Evolutionary conservation across 2,113 vertebrate species (phyloP).

Genomic region (Baryphthengus martii): DNA sequence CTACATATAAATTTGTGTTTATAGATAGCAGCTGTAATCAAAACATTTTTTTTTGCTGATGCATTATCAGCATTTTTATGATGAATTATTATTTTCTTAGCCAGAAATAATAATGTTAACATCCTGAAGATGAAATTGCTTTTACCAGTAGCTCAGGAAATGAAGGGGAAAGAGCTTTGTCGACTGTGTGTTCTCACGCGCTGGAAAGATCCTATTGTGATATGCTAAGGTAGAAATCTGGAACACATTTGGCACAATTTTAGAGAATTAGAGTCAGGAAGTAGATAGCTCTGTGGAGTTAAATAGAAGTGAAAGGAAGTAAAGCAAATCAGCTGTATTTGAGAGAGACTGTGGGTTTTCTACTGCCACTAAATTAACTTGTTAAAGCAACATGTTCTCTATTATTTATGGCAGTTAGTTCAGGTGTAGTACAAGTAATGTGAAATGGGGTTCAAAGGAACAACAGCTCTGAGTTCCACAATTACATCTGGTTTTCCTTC

Average conservation of each 20-base stretch:
- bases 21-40: not conserved
- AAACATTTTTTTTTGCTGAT: not conserved
- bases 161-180: conserved; percentile 27
- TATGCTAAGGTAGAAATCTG: not conserved
- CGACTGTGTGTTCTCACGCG: not conserved
- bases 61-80: conserved; percentile 12
- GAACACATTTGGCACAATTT: not conserved
- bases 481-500: not conserved
- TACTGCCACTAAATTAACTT: not conserved
- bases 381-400: not conserved
- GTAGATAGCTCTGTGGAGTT: not conserved
- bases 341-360: not conserved
- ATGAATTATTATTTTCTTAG: conserved; percentile 14
- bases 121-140: conserved; percentile 42
- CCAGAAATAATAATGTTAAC: conserved; percentile 20
- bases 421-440: not conserved
- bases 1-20: not conserved
- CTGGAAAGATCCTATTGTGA: not conserved
- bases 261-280: conserved; percentile 16
- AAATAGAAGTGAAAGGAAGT: not conserved
- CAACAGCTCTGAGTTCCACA: not conserved
- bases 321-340: not conserved
- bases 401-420: not conserved
- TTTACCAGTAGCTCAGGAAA: conserved; percentile 42
- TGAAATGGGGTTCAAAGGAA: not conserved